A percentile compares a stretch with the other conserved stretches of the same genome.
These are phyloP conservation scores for Lysandra coridon DNA, from an alignment of 2,888 invertebrate species.

Conservation along the genomic window DNA sequence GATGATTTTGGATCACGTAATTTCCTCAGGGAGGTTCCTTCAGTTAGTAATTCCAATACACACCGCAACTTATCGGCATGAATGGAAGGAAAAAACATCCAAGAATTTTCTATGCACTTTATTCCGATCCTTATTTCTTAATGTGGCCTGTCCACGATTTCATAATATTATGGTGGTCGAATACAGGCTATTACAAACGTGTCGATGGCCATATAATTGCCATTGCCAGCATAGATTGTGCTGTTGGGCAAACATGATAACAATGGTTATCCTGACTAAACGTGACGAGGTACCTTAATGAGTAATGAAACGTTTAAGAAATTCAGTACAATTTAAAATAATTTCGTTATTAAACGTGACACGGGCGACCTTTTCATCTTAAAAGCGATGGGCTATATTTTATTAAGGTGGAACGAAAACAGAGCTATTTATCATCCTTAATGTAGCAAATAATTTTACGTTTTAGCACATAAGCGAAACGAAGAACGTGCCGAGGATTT, in stretches of 20 bases:
- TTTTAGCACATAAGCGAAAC: conserved; percentile 32
- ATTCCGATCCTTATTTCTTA: neutral
- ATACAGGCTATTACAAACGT: neutral
- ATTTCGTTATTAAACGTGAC: neutral
- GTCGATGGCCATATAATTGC: neutral
- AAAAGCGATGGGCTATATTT: conserved; percentile 15
- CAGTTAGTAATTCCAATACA: neutral
- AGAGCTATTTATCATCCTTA: conserved; percentile 20
- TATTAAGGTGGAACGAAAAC: conserved; percentile 13
- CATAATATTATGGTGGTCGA: neutral
- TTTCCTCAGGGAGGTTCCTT: neutral
- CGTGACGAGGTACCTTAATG: neutral
- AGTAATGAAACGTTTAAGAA: neutral
- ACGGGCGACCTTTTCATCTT: neutral
- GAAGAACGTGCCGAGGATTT: conserved; percentile 40
- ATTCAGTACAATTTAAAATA: neutral
- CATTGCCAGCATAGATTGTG: neutral
- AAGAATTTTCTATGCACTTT: neutral
- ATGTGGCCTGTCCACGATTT: neutral
- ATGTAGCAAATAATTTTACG: neutral
- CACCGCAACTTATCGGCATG: neutral
- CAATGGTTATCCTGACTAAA: neutral
- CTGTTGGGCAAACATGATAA: too few relatives aligned
- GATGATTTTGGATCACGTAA: conserved; percentile 7
- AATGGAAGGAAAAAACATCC: neutral